Evolutionary conservation across 2,797 vertebrate genomes (phyloP).

Genomic region (Trachops cirrhosus): DNA sequence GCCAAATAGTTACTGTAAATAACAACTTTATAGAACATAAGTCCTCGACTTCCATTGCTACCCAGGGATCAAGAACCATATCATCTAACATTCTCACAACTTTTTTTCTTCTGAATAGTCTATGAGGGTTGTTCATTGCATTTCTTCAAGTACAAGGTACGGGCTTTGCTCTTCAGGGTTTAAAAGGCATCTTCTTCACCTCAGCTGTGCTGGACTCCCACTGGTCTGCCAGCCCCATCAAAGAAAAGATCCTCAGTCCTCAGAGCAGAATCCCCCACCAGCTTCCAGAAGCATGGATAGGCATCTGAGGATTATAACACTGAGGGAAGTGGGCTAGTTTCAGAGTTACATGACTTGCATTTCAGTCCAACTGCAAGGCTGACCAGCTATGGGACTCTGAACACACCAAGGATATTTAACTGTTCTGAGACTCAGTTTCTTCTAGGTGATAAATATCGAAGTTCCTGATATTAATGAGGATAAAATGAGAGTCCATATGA

Average conservation of each 20-base stretch:
- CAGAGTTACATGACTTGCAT: not conserved
- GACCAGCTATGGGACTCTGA: not conserved
- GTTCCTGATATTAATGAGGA: not conserved
- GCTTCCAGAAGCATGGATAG: not conserved
- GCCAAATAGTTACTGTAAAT: not conserved
- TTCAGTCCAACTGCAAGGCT: not conserved
- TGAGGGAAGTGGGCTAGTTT: not conserved
- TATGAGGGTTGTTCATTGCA: fast-evolving
- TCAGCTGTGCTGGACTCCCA: not conserved
- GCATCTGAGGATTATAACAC: not conserved
- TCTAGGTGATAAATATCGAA: not conserved
- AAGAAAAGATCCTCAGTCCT: not conserved
- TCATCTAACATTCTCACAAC: not conserved
- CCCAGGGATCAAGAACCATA: not conserved
- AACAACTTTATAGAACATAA: not conserved
- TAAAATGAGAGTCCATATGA: not conserved
- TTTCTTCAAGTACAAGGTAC: not conserved
- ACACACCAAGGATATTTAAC: not conserved
- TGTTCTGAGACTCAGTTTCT: not conserved
- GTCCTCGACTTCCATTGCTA: not conserved
- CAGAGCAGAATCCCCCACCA: not conserved
- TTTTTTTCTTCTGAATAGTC: not conserved
- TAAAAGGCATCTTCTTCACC: not conserved
- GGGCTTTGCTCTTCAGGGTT: not conserved
- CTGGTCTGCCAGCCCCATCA: not conserved